Percentiles rank a stretch among this genome's conserved stretches.
Evolutionary conservation across 2,113 vertebrate genomes (phyloP).

Genomic region (Saimiri boliviensis): DNA sequence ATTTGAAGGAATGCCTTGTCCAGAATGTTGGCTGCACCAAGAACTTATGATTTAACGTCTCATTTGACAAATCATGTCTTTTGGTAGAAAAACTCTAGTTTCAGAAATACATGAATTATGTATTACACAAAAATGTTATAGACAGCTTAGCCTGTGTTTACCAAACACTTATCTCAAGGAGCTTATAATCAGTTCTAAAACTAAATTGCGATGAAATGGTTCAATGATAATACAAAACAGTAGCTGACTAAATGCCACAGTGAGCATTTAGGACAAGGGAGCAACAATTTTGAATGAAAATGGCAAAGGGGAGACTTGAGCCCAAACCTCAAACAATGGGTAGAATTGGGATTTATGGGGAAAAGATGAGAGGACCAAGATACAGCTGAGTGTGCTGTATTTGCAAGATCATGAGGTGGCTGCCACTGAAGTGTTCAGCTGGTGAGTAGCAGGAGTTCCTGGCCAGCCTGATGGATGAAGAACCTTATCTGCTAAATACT

Average conservation of each 20-base stretch:
- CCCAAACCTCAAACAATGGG: background rate
- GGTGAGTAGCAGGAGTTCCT: background rate
- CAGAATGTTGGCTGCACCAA: slow-evolving; percentile 1
- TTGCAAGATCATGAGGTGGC: background rate
- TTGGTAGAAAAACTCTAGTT: slow-evolving; percentile 35
- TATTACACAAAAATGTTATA: background rate
- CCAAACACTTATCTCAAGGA: background rate
- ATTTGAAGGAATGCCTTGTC: background rate
- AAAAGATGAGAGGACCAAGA: background rate
- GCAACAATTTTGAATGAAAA: background rate
- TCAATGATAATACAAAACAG: background rate
- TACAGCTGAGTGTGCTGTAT: background rate
- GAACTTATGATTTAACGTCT: slow-evolving; percentile 1
- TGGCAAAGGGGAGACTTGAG: background rate
- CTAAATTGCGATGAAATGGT: slow-evolving; percentile 30
- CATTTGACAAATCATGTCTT: slow-evolving; percentile 29
- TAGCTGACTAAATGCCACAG: background rate
- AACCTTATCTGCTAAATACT: background rate
- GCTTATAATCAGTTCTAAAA: slow-evolving; percentile 28
- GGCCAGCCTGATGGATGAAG: background rate
- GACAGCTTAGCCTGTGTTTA: background rate
- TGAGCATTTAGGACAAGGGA: background rate
- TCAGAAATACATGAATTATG: slow-evolving; percentile 35
- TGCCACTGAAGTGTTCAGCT: background rate
- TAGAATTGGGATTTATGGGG: background rate